These are phyloP conservation scores for Actinostola sp. DNA, from an alignment of 92 coral and sea anemone species.

Conservation along the genomic window DNA sequence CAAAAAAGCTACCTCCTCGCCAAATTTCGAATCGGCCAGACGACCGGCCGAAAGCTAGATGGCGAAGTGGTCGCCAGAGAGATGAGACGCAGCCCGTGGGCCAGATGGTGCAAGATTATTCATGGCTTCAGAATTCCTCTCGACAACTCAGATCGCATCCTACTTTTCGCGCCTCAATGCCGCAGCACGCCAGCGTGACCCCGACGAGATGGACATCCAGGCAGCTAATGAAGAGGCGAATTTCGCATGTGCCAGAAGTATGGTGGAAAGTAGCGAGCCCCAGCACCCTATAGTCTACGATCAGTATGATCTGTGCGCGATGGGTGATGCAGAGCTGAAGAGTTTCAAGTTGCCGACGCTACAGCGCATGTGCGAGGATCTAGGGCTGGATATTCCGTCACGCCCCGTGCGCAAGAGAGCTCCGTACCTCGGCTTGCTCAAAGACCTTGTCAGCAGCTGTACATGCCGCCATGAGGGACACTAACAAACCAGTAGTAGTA, in stretches of 20 bases:
- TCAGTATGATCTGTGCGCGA: conserved; percentile 55
- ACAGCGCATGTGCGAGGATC: conserved; percentile 39
- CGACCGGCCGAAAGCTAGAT: conserved; percentile 47
- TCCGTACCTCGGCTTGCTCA: conserved; percentile 49
- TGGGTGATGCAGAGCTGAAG: conserved; percentile 35
- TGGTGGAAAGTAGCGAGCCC: conserved; percentile 14
- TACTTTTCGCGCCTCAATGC: conserved; percentile 27
- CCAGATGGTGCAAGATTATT: conserved; percentile 42
- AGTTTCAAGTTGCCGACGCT: conserved; percentile 49
- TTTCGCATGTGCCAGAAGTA: conserved; percentile 19
- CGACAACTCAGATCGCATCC: conserved; percentile 21
- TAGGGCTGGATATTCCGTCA: conserved; percentile 45
- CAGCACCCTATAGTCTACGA: conserved; percentile 59
- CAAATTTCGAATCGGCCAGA: conserved; percentile 50
- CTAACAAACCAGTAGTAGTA: no score
- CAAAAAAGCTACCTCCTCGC: conserved; percentile 26
- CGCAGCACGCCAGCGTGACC: conserved; percentile 9
- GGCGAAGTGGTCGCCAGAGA: conserved; percentile 43
- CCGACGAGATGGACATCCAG: conserved; percentile 28
- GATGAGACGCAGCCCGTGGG: conserved; percentile 37
- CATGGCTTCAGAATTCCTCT: conserved; percentile 23
- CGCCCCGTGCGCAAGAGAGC: conserved; percentile 43
- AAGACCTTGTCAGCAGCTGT: conserved; percentile 42
- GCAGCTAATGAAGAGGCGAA: conserved; percentile 57
- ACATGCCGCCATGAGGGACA: no score